Evolutionary conservation across 1,140 invertebrate genomes (phyloP), one percentile per base, ranked within the genome.

Genomic region (Lucilia cuprina): DNA sequence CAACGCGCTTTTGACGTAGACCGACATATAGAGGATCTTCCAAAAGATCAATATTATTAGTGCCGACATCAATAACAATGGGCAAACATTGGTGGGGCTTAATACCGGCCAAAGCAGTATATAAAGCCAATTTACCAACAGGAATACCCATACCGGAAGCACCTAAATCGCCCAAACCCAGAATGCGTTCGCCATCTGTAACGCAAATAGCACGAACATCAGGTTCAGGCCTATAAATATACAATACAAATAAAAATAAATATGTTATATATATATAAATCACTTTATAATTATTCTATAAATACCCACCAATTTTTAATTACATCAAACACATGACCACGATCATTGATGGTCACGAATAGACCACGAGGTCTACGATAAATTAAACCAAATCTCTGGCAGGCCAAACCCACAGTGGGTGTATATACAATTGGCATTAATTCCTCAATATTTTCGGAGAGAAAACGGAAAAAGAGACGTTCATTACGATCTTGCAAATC

Each of bases 361-460:
- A 99, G 93, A 83, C 99, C 99, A 89, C 97, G 95, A 0, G 98
- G 98, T 91, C 98, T 93, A 82, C 97, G 94, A 89, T 98, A 99
- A 88, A 99, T 97, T 35, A 98, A 94, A 47, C 98, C 98, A 89
- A 98, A 99, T 87, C 98, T 97, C 92, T 99, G 98, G 91, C 99
- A 99, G 0, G 98, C 98, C 86, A 97, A 92, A 0, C 99, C 99
- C 13, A 99, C 99, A 98, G 99, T 0, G 99, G 98, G 98, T 0
- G 98, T 99, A 91, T 99, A 99, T 4, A 99, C 97, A 88, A 99
- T 96, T 0, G 99, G 99, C 96, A 99, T 98, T 92, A 99, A 95
- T 88, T 97, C 94, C 89, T 98, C 96, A 83, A 99, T 95, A 92
- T 99, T 97, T 92, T 99, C 97, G 80, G 95, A 95, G 21, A 99